Base-by-base conservation (phyloP, 2,113 vertebrate genomes). In the Todiramphus saurophagus region DNA sequence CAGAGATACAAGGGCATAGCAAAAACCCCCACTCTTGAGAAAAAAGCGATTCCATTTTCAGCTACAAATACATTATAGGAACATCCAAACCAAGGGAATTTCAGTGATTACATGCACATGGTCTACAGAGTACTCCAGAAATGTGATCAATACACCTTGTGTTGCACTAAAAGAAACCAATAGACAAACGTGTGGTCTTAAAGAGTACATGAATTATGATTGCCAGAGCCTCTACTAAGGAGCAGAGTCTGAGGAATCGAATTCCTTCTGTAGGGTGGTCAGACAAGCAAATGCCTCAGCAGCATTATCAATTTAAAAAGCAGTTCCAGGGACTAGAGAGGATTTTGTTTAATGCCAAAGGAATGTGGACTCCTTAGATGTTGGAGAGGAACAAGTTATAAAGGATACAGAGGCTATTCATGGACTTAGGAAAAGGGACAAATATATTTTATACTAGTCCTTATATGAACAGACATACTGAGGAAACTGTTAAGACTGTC, bases 321-420 rank as follows among this genome's bases (percentile, higher is more conserved):
- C 51, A 74, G 77, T 72, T 81, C 73, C 56, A 64, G 35, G 66
- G 87, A 68, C 80, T 75, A 77, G 24, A 89, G 58, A 48, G 89
- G 93, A 96, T 96, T 95, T 95, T 84, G 24, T 75, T 87, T 95
- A 92, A 95, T 87, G 56, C 83, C 73, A n/a, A 87, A 87, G 74
- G 95, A 96, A 96, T 95, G 87, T 60, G 28, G 39, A 78, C 64
- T 89, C 64, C 83, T 94, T 63, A 94, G 91, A 95, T 92, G 86
- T 90, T 91, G 60, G 25, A 83, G 76, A 91, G 19, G n/a, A 92
- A 39, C 56, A 89, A 27, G 28, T 75, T 78, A 58, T 56, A 78
- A 89, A 89, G 50, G 64, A 77, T 28, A 62, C 6, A 60, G 51
- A 84, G 16, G 33, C 89, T 75, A 95, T 83, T 90, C 86, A 83